phyloP scores from a whole-genome alignment of 2,797 vertebrate genomes.

The Gallirallus australis region DNA sequence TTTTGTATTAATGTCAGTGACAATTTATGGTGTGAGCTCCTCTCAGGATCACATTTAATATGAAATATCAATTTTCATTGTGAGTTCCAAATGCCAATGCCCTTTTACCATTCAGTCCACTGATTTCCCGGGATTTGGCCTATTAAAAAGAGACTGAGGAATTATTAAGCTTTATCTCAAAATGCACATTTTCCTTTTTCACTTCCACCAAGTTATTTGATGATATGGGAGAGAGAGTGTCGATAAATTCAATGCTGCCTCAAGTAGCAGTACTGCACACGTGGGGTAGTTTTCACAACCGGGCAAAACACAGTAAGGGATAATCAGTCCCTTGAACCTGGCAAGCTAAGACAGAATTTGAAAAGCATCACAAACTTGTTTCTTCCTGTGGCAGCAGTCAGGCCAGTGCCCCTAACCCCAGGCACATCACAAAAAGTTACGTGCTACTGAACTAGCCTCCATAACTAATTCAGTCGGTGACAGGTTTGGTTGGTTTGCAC shows the following conservation, averaged over 20 bases:
- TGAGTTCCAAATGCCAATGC: background rate
- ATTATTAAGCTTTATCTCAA: background rate
- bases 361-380: background rate
- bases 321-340: background rate
- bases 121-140: background rate
- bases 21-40: background rate
- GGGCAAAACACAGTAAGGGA: background rate
- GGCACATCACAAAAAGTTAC: background rate
- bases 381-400: background rate
- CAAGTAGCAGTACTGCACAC: background rate
- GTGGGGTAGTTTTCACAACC: background rate
- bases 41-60: background rate
- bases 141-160: background rate
- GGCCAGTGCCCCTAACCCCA: background rate
- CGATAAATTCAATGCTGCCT: background rate
- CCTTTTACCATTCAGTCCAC: background rate
- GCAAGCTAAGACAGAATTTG: background rate
- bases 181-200: background rate
- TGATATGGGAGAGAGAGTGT: background rate
- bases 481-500: constrained; percentile 1
- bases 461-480: background rate
- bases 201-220: background rate
- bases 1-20: background rate
- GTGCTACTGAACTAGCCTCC: background rate
- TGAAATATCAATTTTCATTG: background rate